These are phyloP conservation scores for Brachionus paranguensis DNA, from an alignment of 1,140 invertebrate species.

Conservation along the genomic window DNA sequence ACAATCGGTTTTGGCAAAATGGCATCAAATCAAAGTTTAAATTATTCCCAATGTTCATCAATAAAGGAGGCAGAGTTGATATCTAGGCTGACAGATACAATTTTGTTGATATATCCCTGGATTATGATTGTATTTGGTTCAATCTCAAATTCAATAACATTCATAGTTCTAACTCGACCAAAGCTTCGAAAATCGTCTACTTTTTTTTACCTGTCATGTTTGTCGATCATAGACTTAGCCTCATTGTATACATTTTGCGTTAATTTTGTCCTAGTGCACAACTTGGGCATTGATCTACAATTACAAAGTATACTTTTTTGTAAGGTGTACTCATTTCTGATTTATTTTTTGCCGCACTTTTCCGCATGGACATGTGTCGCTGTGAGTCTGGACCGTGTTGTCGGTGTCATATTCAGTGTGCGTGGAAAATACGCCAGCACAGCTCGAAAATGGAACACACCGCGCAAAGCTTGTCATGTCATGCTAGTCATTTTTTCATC, in stretches of 20 bases:
- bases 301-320: not conserved
- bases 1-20: not conserved
- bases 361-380: slow-evolving; percentile 36
- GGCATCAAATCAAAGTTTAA: not conserved
- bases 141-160: slow-evolving; percentile 10
- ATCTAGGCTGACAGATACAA: not conserved
- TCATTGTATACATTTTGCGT: slow-evolving; percentile 30
- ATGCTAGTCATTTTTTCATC: not conserved
- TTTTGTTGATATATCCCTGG: slow-evolving; percentile 21
- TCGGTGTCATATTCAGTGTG: slow-evolving; percentile 33
- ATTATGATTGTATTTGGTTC: slow-evolving; percentile 30
- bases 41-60: not conserved
- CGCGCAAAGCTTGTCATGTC: not conserved
- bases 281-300: slow-evolving; percentile 35
- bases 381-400: slow-evolving; percentile 35
- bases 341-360: slow-evolving; percentile 39
- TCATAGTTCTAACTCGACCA: slow-evolving; percentile 1
- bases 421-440: not conserved
- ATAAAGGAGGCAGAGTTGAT: not conserved
- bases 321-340: slow-evolving; percentile 35
- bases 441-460: slow-evolving; percentile 28
- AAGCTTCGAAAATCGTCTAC: slow-evolving; percentile 26
- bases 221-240: slow-evolving; percentile 22
- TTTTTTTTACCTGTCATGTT: slow-evolving; percentile 36
- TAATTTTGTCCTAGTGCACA: slow-evolving; percentile 9